These are phyloP conservation scores for Taenaris catops DNA, from an alignment of 2,888 invertebrate genomes.

Conservation along the genomic window DNA sequence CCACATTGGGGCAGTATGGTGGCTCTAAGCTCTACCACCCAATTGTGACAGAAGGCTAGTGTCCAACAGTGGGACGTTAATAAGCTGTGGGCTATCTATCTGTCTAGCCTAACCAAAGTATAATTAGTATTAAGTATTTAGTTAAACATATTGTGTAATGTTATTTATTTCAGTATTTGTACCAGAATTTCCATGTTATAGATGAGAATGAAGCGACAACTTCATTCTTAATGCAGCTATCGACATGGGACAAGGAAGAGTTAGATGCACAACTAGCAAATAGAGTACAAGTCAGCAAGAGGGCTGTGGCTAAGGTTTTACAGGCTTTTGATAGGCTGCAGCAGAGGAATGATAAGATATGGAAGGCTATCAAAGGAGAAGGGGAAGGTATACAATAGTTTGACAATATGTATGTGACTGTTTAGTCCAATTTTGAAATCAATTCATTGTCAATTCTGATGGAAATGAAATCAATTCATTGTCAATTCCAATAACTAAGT, in stretches of 20 bases:
- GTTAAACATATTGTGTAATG: slow-evolving; percentile 3
- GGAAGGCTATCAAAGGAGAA: slow-evolving; percentile 91
- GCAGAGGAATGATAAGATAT: slow-evolving; percentile 97
- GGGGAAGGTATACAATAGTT: slow-evolving; percentile 85
- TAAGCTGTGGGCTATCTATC: too few relatives aligned
- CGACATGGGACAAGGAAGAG: slow-evolving; percentile 99
- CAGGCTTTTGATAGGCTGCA: slow-evolving; percentile 97
- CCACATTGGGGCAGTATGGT: too few relatives aligned
- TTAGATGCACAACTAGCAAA: slow-evolving; percentile 97
- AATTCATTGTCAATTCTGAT: too few relatives aligned
- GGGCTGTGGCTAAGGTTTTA: slow-evolving; percentile 97
- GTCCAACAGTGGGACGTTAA: too few relatives aligned
- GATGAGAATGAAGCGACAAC: slow-evolving; percentile 98
- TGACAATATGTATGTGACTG: too few relatives aligned
- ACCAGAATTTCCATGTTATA: slow-evolving; percentile 45
- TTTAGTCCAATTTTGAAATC: too few relatives aligned
- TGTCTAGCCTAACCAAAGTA: too few relatives aligned
- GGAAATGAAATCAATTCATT: too few relatives aligned
- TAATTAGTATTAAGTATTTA: too few relatives aligned
- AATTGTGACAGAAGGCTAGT: too few relatives aligned
- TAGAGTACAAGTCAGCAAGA: slow-evolving; percentile 96
- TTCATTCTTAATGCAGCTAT: slow-evolving; percentile 95
- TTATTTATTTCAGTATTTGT: slow-evolving; percentile 22
- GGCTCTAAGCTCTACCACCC: too few relatives aligned
- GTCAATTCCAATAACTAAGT: too few relatives aligned